Conservation (phyloP, 2,797 vertebrate genomes). For the Simalia tracyae region DNA sequence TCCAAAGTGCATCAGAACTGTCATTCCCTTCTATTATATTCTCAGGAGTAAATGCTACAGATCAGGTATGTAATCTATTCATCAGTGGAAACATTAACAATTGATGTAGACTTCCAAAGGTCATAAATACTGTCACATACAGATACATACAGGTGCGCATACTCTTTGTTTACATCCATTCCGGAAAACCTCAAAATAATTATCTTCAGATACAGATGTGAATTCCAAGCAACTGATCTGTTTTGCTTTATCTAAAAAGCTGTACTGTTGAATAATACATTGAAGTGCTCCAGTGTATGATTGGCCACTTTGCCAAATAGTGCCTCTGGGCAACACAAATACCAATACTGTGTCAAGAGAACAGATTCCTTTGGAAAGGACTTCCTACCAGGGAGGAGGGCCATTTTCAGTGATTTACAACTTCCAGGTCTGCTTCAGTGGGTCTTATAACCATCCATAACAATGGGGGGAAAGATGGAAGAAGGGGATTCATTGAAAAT, state of each 20-base stretch:
- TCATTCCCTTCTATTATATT: conserved; percentile 84
- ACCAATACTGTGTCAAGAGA: conserved; percentile 44
- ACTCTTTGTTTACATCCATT: conserved; percentile 81
- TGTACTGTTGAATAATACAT: conserved; percentile 62
- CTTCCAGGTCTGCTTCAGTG: neutral
- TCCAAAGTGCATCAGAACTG: conserved; percentile 84
- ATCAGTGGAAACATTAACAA: conserved; percentile 74
- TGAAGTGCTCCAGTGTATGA: conserved; percentile 59
- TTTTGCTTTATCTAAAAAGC: conserved; percentile 37
- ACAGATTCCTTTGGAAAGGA: conserved; percentile 39
- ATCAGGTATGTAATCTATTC: conserved; percentile 77
- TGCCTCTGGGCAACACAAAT: conserved; percentile 40
- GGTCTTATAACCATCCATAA: neutral
- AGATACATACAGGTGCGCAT: conserved; percentile 41
- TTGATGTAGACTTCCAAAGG: conserved; percentile 75
- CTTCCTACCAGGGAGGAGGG: too few species aligned
- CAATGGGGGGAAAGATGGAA: neutral
- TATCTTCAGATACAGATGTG: conserved; percentile 68
- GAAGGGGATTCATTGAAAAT: neutral
- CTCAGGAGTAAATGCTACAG: conserved; percentile 83
- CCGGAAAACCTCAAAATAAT: conserved; percentile 74
- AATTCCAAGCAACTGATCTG: conserved; percentile 74
- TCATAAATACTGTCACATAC: conserved; percentile 62
- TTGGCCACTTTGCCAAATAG: conserved; percentile 56
- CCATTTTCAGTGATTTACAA: neutral